These are phyloP conservation scores for Tipula helvola DNA, from an alignment of 2,888 invertebrate species.

Conservation along the genomic window DNA sequence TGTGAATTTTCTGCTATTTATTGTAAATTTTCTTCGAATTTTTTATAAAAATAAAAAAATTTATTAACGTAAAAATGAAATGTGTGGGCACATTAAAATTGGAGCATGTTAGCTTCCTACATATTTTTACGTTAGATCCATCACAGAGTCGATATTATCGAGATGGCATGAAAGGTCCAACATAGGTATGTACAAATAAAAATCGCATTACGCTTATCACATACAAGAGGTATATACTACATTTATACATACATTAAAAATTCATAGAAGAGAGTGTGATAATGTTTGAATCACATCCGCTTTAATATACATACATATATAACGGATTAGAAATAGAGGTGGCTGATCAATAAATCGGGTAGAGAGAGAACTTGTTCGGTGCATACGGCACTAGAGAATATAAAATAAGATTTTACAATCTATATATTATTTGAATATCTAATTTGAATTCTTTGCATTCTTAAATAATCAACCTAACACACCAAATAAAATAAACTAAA, in stretches of 20 bases:
- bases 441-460: neutral
- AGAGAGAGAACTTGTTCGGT: neutral
- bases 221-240: neutral
- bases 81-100: neutral
- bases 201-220: neutral
- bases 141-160: neutral
- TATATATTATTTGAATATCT: neutral
- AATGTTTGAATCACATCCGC: neutral
- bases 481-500: neutral
- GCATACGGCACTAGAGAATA: neutral
- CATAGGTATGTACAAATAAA: neutral
- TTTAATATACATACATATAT: neutral
- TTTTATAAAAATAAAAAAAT: neutral
- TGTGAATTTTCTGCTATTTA: neutral
- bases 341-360: neutral
- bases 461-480: neutral
- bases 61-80: neutral
- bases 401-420: neutral
- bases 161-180: neutral
- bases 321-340: neutral
- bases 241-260: neutral
- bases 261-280: neutral
- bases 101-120: neutral
- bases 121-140: neutral
- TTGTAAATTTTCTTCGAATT: neutral